These are phyloP conservation scores for Conus ventricosus DNA, from an alignment of 1,140 invertebrate genomes.

Conservation along the genomic window DNA sequence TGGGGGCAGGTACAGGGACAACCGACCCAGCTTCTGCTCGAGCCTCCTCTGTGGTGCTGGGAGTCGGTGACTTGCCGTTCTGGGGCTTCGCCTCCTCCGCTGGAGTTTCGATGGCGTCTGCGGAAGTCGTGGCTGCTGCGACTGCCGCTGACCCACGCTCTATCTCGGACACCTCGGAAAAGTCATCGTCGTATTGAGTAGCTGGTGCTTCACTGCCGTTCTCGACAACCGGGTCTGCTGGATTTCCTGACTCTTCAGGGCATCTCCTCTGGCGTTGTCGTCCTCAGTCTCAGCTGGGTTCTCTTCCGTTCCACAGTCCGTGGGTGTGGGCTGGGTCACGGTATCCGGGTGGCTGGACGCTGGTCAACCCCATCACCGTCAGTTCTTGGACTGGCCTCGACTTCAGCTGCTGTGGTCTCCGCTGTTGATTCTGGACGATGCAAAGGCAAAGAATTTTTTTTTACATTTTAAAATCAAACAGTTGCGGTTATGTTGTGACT, in stretches of 20 bases:
- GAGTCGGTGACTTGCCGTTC: neutral
- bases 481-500: neutral
- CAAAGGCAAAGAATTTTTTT: neutral
- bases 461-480: neutral
- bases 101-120: neutral
- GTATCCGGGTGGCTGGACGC: neutral
- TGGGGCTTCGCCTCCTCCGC: neutral
- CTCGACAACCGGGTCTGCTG: neutral
- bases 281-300: no score
- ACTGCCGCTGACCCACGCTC: neutral
- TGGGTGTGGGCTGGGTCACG: neutral
- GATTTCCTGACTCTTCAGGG: neutral
- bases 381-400: neutral
- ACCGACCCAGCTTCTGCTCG: conserved; percentile 16
- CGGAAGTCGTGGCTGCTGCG: neutral
- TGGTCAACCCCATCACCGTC: neutral
- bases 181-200: neutral
- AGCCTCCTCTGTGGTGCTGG: conserved; percentile 1
- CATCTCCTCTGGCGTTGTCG: neutral
- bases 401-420: neutral
- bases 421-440: neutral
- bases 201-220: neutral
- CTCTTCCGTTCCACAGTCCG: neutral
- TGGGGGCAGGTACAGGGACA: neutral
- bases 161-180: conserved; percentile 1